A percentile compares a stretch with the other conserved stretches of the same genome.
These are phyloP conservation scores for Drosophila eugracilis DNA, from an alignment of 1,140 invertebrate genomes.

Conservation along the genomic window DNA sequence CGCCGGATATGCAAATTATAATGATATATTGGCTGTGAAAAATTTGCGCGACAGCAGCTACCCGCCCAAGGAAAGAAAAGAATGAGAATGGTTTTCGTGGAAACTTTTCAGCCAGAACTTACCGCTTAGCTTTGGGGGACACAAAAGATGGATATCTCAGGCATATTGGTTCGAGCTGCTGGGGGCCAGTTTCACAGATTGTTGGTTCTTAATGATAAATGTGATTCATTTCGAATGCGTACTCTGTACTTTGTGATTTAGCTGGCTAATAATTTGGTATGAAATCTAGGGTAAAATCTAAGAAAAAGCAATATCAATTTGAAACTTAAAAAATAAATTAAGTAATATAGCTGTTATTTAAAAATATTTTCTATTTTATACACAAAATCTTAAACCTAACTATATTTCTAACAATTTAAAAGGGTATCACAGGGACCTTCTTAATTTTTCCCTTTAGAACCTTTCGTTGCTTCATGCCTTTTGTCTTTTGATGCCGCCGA, in stretches of 20 bases:
- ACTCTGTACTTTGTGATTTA: background rate
- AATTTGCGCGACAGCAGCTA: slow-evolving; percentile 74
- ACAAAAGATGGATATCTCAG: slow-evolving; percentile 51
- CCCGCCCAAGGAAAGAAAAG: slow-evolving; percentile 46
- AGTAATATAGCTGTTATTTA: too few relatives aligned
- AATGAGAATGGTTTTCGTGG: slow-evolving; percentile 33
- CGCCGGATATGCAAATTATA: slow-evolving; percentile 82
- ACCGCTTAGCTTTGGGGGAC: slow-evolving; percentile 23
- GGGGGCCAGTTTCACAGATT: slow-evolving; percentile 24
- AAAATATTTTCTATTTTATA: too few relatives aligned
- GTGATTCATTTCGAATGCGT: slow-evolving; percentile 14
- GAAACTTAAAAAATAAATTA: too few relatives aligned
- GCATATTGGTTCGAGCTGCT: slow-evolving; percentile 41
- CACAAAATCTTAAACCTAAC: too few relatives aligned
- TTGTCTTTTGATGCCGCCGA: slow-evolving; percentile 46
- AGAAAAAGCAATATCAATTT: too few relatives aligned
- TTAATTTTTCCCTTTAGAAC: background rate
- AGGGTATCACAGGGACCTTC: slow-evolving; percentile 35
- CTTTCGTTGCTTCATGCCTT: slow-evolving; percentile 46
- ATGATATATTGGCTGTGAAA: slow-evolving; percentile 84
- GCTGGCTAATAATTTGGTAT: background rate
- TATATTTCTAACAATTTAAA: background rate
- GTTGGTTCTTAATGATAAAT: slow-evolving; percentile 31
- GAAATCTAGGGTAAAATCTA: background rate
- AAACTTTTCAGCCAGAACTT: slow-evolving; percentile 52